These are phyloP conservation scores for Odontocerum albicorne DNA, from an alignment of 2,888 invertebrate genomes.

Conservation along the genomic window DNA sequence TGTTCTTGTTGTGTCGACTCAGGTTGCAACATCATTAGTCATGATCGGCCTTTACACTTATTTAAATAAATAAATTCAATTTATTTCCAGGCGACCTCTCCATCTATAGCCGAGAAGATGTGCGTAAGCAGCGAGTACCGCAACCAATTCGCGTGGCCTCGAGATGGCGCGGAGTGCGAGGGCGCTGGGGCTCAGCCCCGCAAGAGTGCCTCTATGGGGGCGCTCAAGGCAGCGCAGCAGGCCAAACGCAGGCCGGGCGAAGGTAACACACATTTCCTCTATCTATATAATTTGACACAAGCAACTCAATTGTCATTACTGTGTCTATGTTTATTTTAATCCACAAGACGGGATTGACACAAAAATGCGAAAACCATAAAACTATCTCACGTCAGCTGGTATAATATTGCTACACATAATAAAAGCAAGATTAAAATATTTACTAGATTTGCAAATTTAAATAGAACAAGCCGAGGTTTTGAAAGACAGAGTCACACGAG, in stretches of 20 bases:
- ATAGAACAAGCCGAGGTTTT: too few species aligned
- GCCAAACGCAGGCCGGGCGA: constrained; percentile 64
- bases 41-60: too few species aligned
- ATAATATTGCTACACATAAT: too few species aligned
- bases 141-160: constrained; percentile 89
- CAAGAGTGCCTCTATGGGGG: constrained; percentile 87
- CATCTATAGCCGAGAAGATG: constrained; percentile 69
- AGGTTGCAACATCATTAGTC: too few species aligned
- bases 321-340: not conserved
- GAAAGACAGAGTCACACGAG: too few species aligned
- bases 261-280: too few species aligned
- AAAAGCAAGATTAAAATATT: too few species aligned
- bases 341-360: not conserved
- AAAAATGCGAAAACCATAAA: too few species aligned
- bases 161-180: constrained; percentile 54
- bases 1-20: too few species aligned
- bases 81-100: constrained; percentile 53
- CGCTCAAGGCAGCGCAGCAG: constrained; percentile 66
- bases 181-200: constrained; percentile 61
- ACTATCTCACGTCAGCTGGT: too few species aligned
- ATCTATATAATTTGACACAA: too few species aligned
- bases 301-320: not conserved
- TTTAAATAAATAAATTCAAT: constrained; percentile 2
- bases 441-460: too few species aligned
- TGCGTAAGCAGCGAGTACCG: constrained; percentile 85